Conservation (phyloP, 2,113 vertebrate genomes). For the Oreochromis tanganicae region DNA sequence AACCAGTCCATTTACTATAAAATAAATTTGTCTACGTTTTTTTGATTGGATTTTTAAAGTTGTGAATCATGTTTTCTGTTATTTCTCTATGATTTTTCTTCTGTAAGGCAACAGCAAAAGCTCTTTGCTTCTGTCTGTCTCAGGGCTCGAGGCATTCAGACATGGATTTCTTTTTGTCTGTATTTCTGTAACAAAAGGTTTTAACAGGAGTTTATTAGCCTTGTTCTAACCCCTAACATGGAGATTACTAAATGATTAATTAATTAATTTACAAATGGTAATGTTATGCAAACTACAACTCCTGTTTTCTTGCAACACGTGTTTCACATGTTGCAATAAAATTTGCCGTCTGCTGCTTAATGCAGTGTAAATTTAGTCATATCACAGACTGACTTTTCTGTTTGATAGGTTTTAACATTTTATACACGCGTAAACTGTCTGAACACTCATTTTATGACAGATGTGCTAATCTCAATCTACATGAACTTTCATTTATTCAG, state of each 20-base stretch:
- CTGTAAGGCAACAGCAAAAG: neutral
- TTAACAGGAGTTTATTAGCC: neutral
- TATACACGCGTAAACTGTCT: neutral
- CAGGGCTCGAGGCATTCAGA: neutral
- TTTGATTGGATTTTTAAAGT: neutral
- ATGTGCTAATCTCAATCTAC: neutral
- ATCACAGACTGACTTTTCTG: neutral
- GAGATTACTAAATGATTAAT: neutral
- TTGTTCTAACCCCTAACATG: neutral
- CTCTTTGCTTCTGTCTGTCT: neutral
- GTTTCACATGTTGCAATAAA: neutral
- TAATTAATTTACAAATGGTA: neutral
- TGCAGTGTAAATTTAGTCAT: neutral
- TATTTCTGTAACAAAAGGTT: accelerated
- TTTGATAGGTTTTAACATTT: neutral
- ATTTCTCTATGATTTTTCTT: neutral
- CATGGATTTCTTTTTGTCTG: neutral
- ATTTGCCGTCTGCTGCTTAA: neutral
- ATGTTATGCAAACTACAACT: neutral
- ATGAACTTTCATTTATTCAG: neutral
- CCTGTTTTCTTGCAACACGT: neutral
- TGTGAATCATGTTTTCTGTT: neutral
- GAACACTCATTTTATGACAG: neutral
- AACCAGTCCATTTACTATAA: no score
- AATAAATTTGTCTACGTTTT: no score